Evolutionary conservation across 2,113 vertebrate species (phyloP).

Genomic region (Etheostoma cragini): DNA sequence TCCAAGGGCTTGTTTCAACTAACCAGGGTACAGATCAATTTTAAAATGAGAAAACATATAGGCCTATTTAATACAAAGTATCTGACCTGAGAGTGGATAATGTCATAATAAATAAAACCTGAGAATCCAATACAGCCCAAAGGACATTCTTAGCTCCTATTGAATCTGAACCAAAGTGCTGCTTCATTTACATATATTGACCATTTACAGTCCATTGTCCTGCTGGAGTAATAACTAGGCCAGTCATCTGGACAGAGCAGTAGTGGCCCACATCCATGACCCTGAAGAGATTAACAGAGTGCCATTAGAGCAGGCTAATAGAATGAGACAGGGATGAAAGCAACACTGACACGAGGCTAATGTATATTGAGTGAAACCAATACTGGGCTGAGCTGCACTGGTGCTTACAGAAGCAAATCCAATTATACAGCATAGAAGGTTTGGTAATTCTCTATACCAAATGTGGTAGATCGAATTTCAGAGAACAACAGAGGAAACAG

Average conservation of each 20-base stretch:
- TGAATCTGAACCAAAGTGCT: conserved; percentile 16
- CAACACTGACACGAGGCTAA: conserved; percentile 66
- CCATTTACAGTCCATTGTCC: conserved; percentile 21
- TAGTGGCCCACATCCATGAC: conserved; percentile 46
- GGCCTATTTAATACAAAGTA: background rate
- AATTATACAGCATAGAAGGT: conserved; percentile 60
- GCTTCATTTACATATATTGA: conserved; percentile 52
- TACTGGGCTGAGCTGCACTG: conserved; percentile 49
- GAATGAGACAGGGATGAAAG: conserved; percentile 73
- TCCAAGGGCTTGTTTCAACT: background rate
- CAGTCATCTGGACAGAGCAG: conserved; percentile 65
- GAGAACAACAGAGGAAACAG: conserved; percentile 23
- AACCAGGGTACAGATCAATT: background rate
- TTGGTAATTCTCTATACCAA: conserved; percentile 55
- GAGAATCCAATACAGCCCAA: background rate
- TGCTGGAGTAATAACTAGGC: conserved; percentile 60
- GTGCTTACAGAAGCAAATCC: conserved; percentile 63
- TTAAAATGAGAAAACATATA: background rate
- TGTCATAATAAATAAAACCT: background rate
- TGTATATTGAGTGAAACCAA: conserved; percentile 76
- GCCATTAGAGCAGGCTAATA: conserved; percentile 76
- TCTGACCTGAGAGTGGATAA: background rate
- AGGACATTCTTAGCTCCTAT: background rate
- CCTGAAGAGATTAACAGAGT: conserved; percentile 71
- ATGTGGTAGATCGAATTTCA: conserved; percentile 60